Evolutionary conservation across 92 coral and sea anemone genomes (phyloP), one percentile per base, ranked within the genome.

Genomic region (Porites evermanni): DNA sequence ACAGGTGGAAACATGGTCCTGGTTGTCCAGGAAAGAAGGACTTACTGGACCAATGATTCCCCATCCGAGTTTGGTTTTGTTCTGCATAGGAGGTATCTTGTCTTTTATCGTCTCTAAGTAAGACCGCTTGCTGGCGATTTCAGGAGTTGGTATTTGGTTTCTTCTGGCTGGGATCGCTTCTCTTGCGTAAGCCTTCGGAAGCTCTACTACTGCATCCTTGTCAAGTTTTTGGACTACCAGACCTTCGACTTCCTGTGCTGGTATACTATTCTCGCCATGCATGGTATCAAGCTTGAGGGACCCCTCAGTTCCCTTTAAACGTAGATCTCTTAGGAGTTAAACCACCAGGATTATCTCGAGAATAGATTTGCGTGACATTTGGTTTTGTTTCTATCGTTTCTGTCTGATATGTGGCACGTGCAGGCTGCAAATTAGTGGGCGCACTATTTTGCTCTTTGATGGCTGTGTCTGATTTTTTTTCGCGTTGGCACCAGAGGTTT

Each of bases 61-160:
- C 92, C 92, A 89, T 2, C 88, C 74, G 1, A 89, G 69, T 29
- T 53, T 13, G 52, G 91, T 88, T 75, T 29, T 59, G 47, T 38
- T 4, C 47, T 38, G 47, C 5, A 4, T 4, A 38, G 5, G 5
- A 4, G 73, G 70, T 1, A 92, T 74, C 79, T 88, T 68, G 56
- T 92, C 79, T 66, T 76, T 68, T 19, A 92, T 70, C 18, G 6
- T 79, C 72, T 24, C 13, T 2, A 80, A 67, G 54, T 80, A 65
- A 6, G 84, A 67, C 95, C 95, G 77, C 56, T 21, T 64, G 13
- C 53, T 79, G 1, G 92, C 95, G 1, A 77, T 44, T 38, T 86
- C 79, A 4, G 89, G 90, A 1, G 83, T 88, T 1, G 92, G 92
- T n/a, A 84, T 88, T 63, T 92, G 92, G 38, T 84, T 84, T 20